phyloP scores from a whole-genome alignment of 2,113 vertebrate genomes.

The Marcusenius ussheri region DNA sequence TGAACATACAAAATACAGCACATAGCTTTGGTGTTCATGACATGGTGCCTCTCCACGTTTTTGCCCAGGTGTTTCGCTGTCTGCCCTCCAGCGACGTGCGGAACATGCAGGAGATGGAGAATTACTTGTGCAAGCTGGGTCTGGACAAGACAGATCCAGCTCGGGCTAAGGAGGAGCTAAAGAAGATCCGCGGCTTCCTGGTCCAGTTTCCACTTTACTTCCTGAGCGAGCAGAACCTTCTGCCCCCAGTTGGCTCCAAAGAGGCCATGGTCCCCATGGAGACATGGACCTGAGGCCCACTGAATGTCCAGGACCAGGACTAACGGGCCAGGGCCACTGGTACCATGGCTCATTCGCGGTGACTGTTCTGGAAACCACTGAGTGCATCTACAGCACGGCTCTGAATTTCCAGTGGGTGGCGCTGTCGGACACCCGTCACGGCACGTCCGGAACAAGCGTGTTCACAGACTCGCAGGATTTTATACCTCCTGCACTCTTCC shows the following conservation, averaged over 20 bases:
- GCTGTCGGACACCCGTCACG: not conserved
- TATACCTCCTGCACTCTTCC: not conserved
- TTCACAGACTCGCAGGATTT: constrained; percentile 16
- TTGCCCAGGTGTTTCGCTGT: constrained; percentile 82
- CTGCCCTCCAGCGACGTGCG: constrained; percentile 86
- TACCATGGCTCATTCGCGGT: no score
- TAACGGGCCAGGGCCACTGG: not conserved
- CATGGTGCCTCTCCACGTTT: not conserved
- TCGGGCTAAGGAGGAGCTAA: constrained; percentile 79
- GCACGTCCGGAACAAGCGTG: not conserved
- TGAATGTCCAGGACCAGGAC: not conserved
- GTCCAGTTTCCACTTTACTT: constrained; percentile 96
- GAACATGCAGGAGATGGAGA: constrained; percentile 78
- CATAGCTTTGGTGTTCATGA: not conserved
- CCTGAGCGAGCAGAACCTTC: constrained; percentile 81
- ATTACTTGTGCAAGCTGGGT: constrained; percentile 71
- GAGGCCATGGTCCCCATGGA: constrained; percentile 93
- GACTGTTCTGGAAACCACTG: not conserved
- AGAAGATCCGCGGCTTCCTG: constrained; percentile 88
- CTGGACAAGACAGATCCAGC: constrained; percentile 68
- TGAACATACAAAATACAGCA: not conserved
- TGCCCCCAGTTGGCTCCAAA: constrained; percentile 90
- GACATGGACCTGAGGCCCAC: constrained; percentile 78
- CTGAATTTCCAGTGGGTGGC: not conserved
- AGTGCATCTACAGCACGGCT: not conserved